Conservation (phyloP, 2,113 vertebrate genomes). For the Penelope pileata region DNA sequence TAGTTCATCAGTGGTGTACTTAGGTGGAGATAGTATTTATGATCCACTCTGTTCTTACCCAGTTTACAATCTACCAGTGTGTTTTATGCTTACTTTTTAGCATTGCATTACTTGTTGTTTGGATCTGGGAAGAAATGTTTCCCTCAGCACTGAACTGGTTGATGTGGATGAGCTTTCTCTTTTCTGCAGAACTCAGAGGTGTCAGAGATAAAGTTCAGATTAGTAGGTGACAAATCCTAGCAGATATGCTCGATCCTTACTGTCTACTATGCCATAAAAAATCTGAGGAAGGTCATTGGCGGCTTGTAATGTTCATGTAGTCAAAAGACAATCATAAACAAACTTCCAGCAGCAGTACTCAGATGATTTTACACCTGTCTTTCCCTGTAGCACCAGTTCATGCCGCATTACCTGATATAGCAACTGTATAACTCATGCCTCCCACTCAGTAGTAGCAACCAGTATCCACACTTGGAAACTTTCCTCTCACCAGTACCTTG, state of each 20-base stretch:
- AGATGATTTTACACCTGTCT: neutral
- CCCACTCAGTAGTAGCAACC: neutral
- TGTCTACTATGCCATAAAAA: neutral
- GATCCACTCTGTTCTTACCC: neutral
- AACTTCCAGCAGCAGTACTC: neutral
- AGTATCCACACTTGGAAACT: neutral
- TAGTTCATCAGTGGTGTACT: neutral
- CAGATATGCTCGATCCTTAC: neutral
- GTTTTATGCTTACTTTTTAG: neutral
- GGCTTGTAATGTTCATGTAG: neutral
- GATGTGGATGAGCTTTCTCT: neutral
- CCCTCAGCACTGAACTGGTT: fast-evolving
- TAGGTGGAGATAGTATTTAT: neutral
- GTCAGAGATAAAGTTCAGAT: neutral
- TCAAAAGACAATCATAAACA: neutral
- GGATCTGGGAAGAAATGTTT: neutral
- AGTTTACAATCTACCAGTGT: neutral
- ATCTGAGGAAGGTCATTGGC: neutral
- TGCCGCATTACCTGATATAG: fast-evolving
- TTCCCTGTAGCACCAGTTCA: neutral
- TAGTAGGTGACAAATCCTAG: neutral
- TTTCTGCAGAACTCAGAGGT: neutral
- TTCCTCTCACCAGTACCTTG: neutral
- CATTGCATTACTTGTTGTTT: neutral
- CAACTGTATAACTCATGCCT: neutral